Percentiles rank a stretch among this genome's conserved stretches.
Conservation (phyloP, 1,140 invertebrate species). For the Fopius arisanus region DNA sequence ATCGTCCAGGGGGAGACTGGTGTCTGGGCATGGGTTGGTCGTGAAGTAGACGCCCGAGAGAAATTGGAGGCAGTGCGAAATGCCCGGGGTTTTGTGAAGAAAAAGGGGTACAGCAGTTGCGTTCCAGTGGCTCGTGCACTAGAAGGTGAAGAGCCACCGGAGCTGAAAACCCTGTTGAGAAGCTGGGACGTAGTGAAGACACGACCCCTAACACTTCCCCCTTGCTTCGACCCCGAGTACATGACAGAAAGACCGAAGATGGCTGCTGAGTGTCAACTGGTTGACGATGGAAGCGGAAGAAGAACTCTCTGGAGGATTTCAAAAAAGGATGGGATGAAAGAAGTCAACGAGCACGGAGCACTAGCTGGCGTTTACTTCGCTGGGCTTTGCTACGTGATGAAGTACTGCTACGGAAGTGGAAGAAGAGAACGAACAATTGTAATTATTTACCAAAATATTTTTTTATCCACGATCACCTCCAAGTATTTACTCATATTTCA, state of each 20-base stretch:
- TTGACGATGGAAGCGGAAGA: conserved; percentile 89
- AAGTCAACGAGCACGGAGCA: conserved; percentile 64
- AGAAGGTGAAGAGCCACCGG: conserved; percentile 83
- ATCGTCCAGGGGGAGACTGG: conserved; percentile 76
- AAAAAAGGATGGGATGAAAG: conserved; percentile 67
- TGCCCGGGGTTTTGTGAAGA: conserved; percentile 87
- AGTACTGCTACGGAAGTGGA: conserved; percentile 76
- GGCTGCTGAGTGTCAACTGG: conserved; percentile 83
- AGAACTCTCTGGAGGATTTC: conserved; percentile 75
- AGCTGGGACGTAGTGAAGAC: conserved; percentile 72
- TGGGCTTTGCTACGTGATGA: conserved; percentile 86
- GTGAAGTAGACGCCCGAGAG: conserved; percentile 73
- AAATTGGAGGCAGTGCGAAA: conserved; percentile 83
- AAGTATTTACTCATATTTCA: no score
- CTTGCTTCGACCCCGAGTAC: conserved; percentile 57
- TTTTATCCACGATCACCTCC: no score
- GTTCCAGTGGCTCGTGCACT: conserved; percentile 82
- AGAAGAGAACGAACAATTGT: conserved; percentile 68
- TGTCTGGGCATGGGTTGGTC: conserved; percentile 94
- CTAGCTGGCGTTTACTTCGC: conserved; percentile 78
- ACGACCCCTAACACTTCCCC: conserved; percentile 53
- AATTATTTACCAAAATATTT: conserved; percentile 39
- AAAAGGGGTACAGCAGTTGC: conserved; percentile 80
- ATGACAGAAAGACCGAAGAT: conserved; percentile 67
- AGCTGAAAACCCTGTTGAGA: conserved; percentile 85